Conservation (phyloP, 2,888 invertebrate genomes). For the Pasiphila rectangulata region DNA sequence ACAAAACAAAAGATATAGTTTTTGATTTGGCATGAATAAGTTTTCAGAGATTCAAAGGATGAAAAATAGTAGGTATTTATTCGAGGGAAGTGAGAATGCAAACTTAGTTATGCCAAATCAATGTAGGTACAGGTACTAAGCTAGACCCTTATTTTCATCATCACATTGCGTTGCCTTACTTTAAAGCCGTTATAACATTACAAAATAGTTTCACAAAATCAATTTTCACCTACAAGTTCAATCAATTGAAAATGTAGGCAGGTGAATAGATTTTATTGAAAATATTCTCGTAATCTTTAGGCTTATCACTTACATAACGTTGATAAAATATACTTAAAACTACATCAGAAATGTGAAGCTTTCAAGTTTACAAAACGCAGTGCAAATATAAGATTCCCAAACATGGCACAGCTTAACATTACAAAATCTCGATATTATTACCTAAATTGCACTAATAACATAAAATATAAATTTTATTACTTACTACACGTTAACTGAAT, state of each 20-base stretch:
- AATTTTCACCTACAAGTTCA: conserved; percentile 25
- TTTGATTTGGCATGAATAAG: conserved; percentile 54
- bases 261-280: conserved; percentile 18
- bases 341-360: conserved; percentile 42
- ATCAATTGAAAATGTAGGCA: conserved; percentile 13
- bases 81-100: conserved; percentile 39
- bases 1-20: conserved; percentile 52
- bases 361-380: conserved; percentile 38
- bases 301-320: conserved; percentile 46
- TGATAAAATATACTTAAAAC: conserved; percentile 51
- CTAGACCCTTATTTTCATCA: conserved; percentile 74
- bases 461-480: neutral
- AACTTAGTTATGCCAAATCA: conserved; percentile 65
- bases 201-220: conserved; percentile 30
- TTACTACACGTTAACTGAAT: neutral
- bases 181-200: conserved; percentile 39
- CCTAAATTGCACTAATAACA: conserved; percentile 55
- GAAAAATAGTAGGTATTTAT: conserved; percentile 9
- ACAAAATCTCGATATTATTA: conserved; percentile 41
- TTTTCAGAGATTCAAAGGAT: conserved; percentile 37
- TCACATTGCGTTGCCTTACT: conserved; percentile 75
- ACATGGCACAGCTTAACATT: conserved; percentile 62
- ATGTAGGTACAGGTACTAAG: conserved; percentile 58
- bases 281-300: conserved; percentile 16
- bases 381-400: conserved; percentile 43